phyloP scores from a whole-genome alignment of 2,888 invertebrate genomes.

The Caenorhabditis drosophilae region DNA sequence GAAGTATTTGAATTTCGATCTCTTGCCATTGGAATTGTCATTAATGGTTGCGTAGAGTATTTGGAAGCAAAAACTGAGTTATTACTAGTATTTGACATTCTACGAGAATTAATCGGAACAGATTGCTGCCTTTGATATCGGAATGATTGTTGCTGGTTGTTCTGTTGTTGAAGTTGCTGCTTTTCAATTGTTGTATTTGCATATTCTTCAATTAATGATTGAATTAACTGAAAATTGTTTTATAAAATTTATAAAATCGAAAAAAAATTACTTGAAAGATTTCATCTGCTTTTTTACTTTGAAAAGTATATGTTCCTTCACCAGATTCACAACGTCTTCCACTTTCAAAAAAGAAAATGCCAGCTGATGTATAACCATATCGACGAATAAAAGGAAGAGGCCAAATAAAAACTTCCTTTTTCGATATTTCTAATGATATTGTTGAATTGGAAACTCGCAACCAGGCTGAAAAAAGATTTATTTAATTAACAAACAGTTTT shows the following conservation, averaged over 20 bases:
- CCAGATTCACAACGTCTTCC: conserved; percentile 64
- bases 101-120: conserved; percentile 21
- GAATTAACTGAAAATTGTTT: conserved; percentile 42
- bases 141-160: conserved; percentile 19
- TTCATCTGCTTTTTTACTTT: conserved; percentile 62
- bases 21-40: conserved; percentile 17
- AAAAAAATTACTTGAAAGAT: conserved; percentile 57
- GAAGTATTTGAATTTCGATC: conserved; percentile 35
- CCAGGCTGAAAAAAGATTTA: conserved; percentile 49
- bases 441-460: conserved; percentile 35
- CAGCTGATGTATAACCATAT: conserved; percentile 64
- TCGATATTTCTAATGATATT: conserved; percentile 54
- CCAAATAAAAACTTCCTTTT: conserved; percentile 54
- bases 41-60: conserved; percentile 8
- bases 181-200: conserved; percentile 42
- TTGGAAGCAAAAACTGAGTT: conserved; percentile 17
- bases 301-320: conserved; percentile 66
- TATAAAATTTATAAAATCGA: not conserved
- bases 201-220: conserved; percentile 49
- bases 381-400: conserved; percentile 62
- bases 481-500: not conserved
- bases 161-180: too few relatives aligned
- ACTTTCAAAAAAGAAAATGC: conserved; percentile 65
- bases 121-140: conserved; percentile 36
- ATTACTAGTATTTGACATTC: conserved; percentile 28